These are phyloP conservation scores for Microctenopoma stevenorrisi DNA, from an alignment of 2,797 vertebrate genomes.

Conservation along the genomic window DNA sequence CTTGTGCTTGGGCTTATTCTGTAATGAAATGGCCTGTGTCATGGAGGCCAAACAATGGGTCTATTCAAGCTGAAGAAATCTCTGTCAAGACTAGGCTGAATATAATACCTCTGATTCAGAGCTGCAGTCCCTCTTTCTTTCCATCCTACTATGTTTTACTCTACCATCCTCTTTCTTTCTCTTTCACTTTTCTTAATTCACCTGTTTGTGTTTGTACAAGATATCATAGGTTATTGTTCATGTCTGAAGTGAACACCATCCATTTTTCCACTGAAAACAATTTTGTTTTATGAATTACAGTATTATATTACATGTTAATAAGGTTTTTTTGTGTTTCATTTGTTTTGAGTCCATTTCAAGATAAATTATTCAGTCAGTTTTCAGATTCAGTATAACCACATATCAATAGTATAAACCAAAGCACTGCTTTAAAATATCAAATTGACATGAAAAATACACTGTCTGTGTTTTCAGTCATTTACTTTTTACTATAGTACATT, in stretches of 20 bases:
- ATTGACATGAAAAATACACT: too few relatives aligned
- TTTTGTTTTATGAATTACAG: constrained; percentile 14
- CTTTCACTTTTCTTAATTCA: constrained; percentile 28
- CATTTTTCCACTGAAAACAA: constrained; percentile 17
- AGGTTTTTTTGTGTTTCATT: constrained; percentile 28
- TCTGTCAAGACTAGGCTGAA: constrained; percentile 79
- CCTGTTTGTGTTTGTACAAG: constrained; percentile 22
- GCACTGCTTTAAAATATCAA: too few relatives aligned
- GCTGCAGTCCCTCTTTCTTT: constrained; percentile 69
- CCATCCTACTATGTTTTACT: constrained; percentile 55
- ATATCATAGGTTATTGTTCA: constrained; percentile 22
- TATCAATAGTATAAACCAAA: too few relatives aligned
- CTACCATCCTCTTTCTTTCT: constrained; percentile 15
- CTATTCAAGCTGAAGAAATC: constrained; percentile 80
- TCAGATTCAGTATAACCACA: too few relatives aligned
- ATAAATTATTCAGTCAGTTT: too few relatives aligned
- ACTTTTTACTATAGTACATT: too few relatives aligned
- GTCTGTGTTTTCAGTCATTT: too few relatives aligned
- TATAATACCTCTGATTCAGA: constrained; percentile 82
- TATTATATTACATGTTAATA: constrained; percentile 28
- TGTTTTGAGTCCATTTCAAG: constrained; percentile 7
- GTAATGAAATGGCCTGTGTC: constrained; percentile 84
- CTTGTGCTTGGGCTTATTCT: constrained; percentile 72
- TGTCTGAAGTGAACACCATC: constrained; percentile 26
- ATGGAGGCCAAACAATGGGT: constrained; percentile 83